Percentiles rank a stretch among this genome's conserved stretches.
These are phyloP conservation scores for Cryptocephalus moraei DNA, from an alignment of 2,888 invertebrate species.

Conservation along the genomic window DNA sequence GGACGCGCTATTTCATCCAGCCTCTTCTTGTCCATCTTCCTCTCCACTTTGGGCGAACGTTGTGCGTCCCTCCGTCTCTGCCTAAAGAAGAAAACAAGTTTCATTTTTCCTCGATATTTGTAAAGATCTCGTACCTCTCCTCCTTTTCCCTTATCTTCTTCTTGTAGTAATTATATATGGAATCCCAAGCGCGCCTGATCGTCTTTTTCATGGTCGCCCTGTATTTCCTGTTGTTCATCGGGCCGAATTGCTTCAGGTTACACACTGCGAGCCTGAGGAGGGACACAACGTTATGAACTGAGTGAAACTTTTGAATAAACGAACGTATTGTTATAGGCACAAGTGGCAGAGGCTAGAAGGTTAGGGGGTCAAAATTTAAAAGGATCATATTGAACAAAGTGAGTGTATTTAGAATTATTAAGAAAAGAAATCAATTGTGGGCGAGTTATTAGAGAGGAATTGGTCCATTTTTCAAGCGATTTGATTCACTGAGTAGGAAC, in stretches of 20 bases:
- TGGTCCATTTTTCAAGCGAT: too few species aligned
- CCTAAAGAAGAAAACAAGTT: too few species aligned
- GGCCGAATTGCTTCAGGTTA: slow-evolving; percentile 10
- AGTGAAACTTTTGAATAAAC: neutral
- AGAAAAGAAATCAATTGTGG: too few species aligned
- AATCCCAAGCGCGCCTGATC: slow-evolving; percentile 19
- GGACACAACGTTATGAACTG: neutral
- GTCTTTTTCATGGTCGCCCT: slow-evolving; percentile 11
- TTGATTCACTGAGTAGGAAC: too few species aligned
- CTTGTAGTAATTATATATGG: slow-evolving; percentile 25
- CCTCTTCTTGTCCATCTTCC: slow-evolving; percentile 5
- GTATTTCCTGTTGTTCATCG: slow-evolving; percentile 7
- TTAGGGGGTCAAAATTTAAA: too few species aligned
- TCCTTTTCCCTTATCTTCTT: slow-evolving; percentile 14
- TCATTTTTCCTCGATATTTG: too few species aligned
- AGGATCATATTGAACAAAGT: too few species aligned
- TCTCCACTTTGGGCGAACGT: neutral
- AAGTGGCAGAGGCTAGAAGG: too few species aligned
- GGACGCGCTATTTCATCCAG: slow-evolving; percentile 10
- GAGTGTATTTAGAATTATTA: too few species aligned
- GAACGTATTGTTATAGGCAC: neutral
- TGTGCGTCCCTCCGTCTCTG: slow-evolving; percentile 1
- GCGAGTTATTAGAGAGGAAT: too few species aligned
- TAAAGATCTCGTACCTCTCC: slow-evolving; percentile 8
- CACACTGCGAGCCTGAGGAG: slow-evolving; percentile 12